These are phyloP conservation scores for Sander lucioperca DNA, from an alignment of 2,113 vertebrate species.

Conservation along the genomic window DNA sequence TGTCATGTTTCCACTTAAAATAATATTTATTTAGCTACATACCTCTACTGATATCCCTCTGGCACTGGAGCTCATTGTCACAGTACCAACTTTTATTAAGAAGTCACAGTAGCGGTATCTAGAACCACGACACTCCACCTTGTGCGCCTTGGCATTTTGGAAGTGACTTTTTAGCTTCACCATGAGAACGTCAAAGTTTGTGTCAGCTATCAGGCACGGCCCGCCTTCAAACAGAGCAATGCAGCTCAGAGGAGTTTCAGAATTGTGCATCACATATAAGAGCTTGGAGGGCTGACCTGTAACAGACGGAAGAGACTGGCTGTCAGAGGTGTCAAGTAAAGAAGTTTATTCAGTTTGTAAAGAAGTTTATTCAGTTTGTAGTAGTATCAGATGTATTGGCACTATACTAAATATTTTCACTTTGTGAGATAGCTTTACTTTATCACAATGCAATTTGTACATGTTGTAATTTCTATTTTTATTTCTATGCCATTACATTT, in stretches of 20 bases:
- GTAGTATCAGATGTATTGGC: not conserved
- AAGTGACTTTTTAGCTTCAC: constrained; percentile 98
- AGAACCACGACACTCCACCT: constrained; percentile 95
- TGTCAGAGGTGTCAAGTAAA: not conserved
- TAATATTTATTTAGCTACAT: not conserved
- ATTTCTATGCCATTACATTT: not conserved
- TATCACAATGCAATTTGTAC: not conserved
- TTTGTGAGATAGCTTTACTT: constrained; percentile 6
- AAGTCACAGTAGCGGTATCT: constrained; percentile 98
- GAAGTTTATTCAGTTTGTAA: not conserved
- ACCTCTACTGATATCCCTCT: constrained; percentile 98
- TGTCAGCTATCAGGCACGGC: constrained; percentile 92
- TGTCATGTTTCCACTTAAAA: not conserved
- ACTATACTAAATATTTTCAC: not conserved
- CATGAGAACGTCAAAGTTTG: constrained; percentile 97
- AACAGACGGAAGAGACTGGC: constrained; percentile 5
- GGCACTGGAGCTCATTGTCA: constrained; percentile 95
- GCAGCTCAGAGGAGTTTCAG: constrained; percentile 95
- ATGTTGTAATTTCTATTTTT: not conserved
- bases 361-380: not conserved
- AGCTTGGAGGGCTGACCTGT: constrained; percentile 94
- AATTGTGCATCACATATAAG: constrained; percentile 98
- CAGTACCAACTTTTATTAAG: constrained; percentile 94
- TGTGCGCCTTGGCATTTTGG: constrained; percentile 97
- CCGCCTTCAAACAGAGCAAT: constrained; percentile 95